Conservation (phyloP, 2,888 invertebrate genomes). For the Mesoligia furuncula region DNA sequence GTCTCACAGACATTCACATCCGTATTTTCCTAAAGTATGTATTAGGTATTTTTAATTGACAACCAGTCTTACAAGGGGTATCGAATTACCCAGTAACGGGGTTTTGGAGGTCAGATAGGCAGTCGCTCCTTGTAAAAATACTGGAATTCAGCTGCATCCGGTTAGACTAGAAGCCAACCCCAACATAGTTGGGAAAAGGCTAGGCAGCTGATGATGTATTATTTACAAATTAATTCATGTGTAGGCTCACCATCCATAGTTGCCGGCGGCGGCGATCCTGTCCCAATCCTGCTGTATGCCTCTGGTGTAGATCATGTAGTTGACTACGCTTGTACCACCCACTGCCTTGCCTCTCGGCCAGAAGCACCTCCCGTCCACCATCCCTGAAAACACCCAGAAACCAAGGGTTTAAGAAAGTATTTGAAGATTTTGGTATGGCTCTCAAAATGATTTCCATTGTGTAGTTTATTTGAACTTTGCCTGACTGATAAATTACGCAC, state of each 20-base stretch:
- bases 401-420: background rate
- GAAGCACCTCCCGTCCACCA: constrained; percentile 81
- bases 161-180: too few species aligned
- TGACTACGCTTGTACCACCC: constrained; percentile 88
- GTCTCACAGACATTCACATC: background rate
- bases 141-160: too few species aligned
- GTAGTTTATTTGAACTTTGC: background rate
- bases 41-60: background rate
- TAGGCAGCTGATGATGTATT: too few species aligned
- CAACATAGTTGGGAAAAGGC: too few species aligned
- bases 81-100: too few species aligned
- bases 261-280: constrained; percentile 91
- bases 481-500: background rate
- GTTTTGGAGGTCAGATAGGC: too few species aligned
- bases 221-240: background rate
- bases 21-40: constrained; percentile 26
- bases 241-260: constrained; percentile 91
- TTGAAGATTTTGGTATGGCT: constrained; percentile 29
- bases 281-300: constrained; percentile 92
- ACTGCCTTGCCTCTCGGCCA: constrained; percentile 89
- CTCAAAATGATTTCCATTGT: background rate
- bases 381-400: constrained; percentile 73
- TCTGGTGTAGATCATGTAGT: constrained; percentile 92
- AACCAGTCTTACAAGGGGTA: too few species aligned
- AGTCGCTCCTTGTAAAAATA: too few species aligned